Evolutionary conservation across 2,113 vertebrate genomes (phyloP), one percentile per base, ranked within the genome.

Genomic region (Brachionichthys hirsutus): DNA sequence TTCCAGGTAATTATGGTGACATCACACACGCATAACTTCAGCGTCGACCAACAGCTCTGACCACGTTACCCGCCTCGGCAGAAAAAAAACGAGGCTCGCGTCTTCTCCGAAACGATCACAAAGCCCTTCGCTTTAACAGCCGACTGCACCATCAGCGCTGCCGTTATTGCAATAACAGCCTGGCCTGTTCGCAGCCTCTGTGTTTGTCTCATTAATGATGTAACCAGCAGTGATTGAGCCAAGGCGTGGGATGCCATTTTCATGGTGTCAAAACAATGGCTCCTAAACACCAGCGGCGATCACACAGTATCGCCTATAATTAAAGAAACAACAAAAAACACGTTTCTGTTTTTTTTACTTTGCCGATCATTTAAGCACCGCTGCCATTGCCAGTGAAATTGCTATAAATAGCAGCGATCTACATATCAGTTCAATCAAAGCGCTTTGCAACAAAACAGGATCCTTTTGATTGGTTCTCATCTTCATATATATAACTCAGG

Each of bases 161-260:
- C 30, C 60, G 45, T 63, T 60, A 58, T 59, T 34, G 17, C 52
- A 36, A 70, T 52, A 75, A 71, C 71, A 71, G 70, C 45, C 61
- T 72, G 67, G 49, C 62, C 54, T 54, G 38, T 62, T 38, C 62
- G 19, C 62, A 41, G 55, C 45, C 44, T 47, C 66, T 42, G 60
- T 52, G 66, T 74, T 75, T 52, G 67, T 43, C 70, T 83, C 82
- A 69, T 78, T 75, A 72, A 72, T 83, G 77, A 78, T 68, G 69
- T 67, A 83, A 81, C 65, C 64, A 30, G 77, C 54, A 38, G 55
- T 64, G 58, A 70, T 2, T 6, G 62, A 81, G 72, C 78, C 43
- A 67, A 75, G 24, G 67, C 53, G 50, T 69, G 55, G 63, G 65
- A 38, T 40, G 34, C 35, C 16, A 54, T 75, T 77, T 70, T 36